phyloP scores from a whole-genome alignment of 2,113 vertebrate genomes.

The Sander lucioperca region DNA sequence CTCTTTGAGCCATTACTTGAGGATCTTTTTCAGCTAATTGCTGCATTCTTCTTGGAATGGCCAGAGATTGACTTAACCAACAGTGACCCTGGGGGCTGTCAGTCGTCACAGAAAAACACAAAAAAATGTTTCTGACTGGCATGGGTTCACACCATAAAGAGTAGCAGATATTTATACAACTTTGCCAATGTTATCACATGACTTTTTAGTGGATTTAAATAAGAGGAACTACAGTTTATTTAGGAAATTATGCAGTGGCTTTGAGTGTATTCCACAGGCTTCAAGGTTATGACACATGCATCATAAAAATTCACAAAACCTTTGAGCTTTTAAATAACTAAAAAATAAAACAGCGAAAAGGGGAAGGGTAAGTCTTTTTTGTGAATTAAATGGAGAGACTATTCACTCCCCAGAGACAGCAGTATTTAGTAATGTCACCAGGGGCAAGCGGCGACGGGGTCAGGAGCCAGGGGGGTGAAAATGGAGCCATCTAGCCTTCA shows the following conservation, averaged over 20 bases:
- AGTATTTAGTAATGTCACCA: slow-evolving; percentile 86
- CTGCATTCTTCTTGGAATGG: slow-evolving; percentile 32
- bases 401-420: slow-evolving; percentile 76
- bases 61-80: slow-evolving; percentile 29
- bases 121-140: slow-evolving; percentile 36
- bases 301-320: slow-evolving; percentile 23
- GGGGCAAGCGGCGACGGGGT: slow-evolving; percentile 69
- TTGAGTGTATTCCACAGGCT: slow-evolving; percentile 23
- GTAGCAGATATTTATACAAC: slow-evolving; percentile 41
- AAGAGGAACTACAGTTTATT: slow-evolving; percentile 13
- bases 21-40: slow-evolving; percentile 15
- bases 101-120: slow-evolving; percentile 9
- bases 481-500: slow-evolving; percentile 82
- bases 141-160: slow-evolving; percentile 23
- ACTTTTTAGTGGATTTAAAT: slow-evolving; percentile 26
- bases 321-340: neutral
- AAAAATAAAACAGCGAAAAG: slow-evolving; percentile 48
- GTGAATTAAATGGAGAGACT: slow-evolving; percentile 74
- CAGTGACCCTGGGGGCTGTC: slow-evolving; percentile 9
- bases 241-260: slow-evolving; percentile 20
- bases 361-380: slow-evolving; percentile 55
- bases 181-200: slow-evolving; percentile 14
- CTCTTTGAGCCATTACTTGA: slow-evolving; percentile 28
- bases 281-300: neutral
- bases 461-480: slow-evolving; percentile 70